Evolutionary conservation across 2,797 vertebrate genomes (phyloP).

Genomic region (Dicrostonyx torquatus): DNA sequence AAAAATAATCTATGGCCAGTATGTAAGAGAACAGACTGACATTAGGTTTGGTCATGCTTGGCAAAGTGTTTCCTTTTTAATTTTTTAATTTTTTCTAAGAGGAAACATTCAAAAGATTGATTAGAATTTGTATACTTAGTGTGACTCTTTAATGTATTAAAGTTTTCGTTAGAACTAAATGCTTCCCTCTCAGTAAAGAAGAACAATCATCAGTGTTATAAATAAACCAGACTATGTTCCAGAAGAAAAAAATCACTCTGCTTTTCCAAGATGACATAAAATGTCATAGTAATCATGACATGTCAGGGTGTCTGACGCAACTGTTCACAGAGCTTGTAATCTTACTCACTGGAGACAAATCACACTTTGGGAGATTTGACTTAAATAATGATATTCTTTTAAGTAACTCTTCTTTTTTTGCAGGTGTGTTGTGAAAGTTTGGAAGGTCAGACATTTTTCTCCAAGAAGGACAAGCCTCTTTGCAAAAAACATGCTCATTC

Average conservation of each 20-base stretch:
- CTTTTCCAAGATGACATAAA: constrained; percentile 47
- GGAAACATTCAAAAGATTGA: background rate
- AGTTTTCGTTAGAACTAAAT: constrained; percentile 10
- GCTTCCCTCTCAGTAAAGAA: background rate
- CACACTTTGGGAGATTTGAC: background rate
- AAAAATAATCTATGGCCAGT: background rate
- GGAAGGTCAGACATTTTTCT: constrained; percentile 97
- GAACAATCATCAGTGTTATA: constrained; percentile 53
- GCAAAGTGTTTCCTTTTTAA: background rate
- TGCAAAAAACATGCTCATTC: constrained; percentile 99
- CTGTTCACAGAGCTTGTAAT: background rate
- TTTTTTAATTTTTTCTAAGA: constrained; percentile 13
- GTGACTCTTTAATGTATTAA: background rate
- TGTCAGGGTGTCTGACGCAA: background rate
- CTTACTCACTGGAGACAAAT: background rate
- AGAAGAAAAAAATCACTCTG: constrained; percentile 27
- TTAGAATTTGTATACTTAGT: constrained; percentile 32
- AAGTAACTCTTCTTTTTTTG: background rate
- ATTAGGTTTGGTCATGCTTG: background rate
- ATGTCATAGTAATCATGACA: background rate
- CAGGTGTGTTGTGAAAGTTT: constrained; percentile 95
- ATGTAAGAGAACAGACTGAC: background rate
- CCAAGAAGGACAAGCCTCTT: constrained; percentile 97
- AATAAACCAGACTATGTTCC: constrained; percentile 60
- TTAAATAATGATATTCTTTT: constrained; percentile 25